Evolutionary conservation across 2,888 invertebrate genomes (phyloP).

Genomic region (Dascillus cervinus): DNA sequence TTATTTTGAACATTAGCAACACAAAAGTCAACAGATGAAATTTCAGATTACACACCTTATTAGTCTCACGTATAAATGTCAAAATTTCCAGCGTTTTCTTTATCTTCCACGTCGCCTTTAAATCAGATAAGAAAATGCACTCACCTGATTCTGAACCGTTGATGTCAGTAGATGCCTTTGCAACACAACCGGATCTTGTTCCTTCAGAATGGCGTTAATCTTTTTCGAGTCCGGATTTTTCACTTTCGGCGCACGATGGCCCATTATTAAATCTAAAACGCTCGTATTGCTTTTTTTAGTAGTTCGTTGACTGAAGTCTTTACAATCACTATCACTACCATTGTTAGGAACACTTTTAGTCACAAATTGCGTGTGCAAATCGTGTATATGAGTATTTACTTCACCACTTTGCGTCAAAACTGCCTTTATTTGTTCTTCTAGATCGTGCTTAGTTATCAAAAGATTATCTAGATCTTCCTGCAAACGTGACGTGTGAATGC

Average conservation of each 20-base stretch:
- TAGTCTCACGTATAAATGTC: no score
- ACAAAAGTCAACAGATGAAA: no score
- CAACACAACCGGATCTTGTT: slow-evolving; percentile 73
- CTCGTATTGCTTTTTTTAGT: slow-evolving; percentile 42
- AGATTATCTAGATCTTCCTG: slow-evolving; percentile 57
- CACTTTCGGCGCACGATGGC: slow-evolving; percentile 55
- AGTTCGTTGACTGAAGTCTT: slow-evolving; percentile 31
- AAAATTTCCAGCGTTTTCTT: no score
- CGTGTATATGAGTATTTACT: slow-evolving; percentile 50
- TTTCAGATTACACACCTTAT: no score
- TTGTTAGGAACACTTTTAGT: slow-evolving; percentile 40
- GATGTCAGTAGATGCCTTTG: slow-evolving; percentile 75
- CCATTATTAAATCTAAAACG: slow-evolving; percentile 61
- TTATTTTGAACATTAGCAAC: no score
- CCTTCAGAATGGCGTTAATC: slow-evolving; percentile 75
- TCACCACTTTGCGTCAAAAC: slow-evolving; percentile 51
- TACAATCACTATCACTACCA: slow-evolving; percentile 20
- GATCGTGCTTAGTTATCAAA: slow-evolving; percentile 48
- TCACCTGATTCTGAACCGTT: slow-evolving; percentile 79
- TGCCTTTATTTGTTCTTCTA: slow-evolving; percentile 53
- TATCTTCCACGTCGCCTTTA: no score
- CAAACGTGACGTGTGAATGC: slow-evolving; percentile 57
- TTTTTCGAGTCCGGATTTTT: slow-evolving; percentile 64
- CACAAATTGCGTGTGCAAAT: slow-evolving; percentile 46
- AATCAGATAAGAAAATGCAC: no score